Percentiles rank a stretch among this genome's conserved stretches.
These are phyloP conservation scores for Galerucella pusilla DNA, from an alignment of 2,888 invertebrate species.

Conservation along the genomic window DNA sequence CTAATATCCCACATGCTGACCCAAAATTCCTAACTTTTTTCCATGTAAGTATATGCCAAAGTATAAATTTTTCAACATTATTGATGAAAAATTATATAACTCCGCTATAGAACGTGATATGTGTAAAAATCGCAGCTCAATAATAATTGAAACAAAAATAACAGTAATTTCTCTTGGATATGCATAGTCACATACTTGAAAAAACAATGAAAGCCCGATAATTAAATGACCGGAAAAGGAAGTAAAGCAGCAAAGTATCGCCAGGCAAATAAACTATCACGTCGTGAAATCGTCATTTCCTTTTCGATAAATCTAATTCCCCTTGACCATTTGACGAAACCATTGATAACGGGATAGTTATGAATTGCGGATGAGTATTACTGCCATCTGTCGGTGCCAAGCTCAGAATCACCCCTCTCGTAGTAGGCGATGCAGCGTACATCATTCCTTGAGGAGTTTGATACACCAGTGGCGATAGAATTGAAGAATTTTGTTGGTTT, in stretches of 20 bases:
- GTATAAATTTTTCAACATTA: neutral
- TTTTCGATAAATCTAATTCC: conserved; percentile 60
- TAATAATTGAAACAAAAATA: neutral
- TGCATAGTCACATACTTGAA: conserved; percentile 21
- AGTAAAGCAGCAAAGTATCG: conserved; percentile 37
- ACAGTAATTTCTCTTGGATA: conserved; percentile 17
- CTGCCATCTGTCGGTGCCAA: conserved; percentile 60
- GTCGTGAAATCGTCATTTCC: conserved; percentile 48
- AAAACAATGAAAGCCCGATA: neutral
- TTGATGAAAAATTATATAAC: neutral
- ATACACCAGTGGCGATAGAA: conserved; percentile 61
- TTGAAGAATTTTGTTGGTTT: conserved; percentile 47
- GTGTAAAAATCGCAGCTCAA: neutral
- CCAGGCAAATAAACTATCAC: conserved; percentile 27
- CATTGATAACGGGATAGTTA: conserved; percentile 78
- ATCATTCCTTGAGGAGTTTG: conserved; percentile 66
- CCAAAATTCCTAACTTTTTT: no score
- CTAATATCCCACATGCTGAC: no score
- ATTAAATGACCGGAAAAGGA: conserved; percentile 49
- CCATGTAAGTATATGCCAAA: no score
- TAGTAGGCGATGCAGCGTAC: conserved; percentile 64
- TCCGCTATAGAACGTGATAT: neutral
- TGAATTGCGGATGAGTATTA: conserved; percentile 71
- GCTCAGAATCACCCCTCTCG: conserved; percentile 65
- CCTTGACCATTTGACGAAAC: conserved; percentile 65